Conservation (phyloP, 2,113 vertebrate species). For the Sylvietta virens region DNA sequence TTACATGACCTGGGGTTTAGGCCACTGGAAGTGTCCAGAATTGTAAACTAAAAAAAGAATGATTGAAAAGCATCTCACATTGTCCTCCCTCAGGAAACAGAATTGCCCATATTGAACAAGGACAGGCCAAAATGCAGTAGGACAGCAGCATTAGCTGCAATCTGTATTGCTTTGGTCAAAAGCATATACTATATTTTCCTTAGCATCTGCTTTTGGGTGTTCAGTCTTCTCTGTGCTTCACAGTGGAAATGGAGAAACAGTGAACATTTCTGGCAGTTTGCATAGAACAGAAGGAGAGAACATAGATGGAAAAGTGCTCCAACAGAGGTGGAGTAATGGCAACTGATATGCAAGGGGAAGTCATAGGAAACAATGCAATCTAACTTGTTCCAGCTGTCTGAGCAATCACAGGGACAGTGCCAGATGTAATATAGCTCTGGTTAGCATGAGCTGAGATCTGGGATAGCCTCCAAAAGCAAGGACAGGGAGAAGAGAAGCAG, state of each 20-base stretch:
- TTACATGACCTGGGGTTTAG: background rate
- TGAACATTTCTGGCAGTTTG: slow-evolving; percentile 3
- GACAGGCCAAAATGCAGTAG: background rate
- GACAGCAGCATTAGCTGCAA: background rate
- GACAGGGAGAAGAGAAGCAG: slow-evolving; percentile 48
- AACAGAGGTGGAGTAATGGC: slow-evolving; percentile 47
- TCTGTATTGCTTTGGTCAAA: background rate
- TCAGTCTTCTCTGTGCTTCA: background rate
- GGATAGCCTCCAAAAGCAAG: slow-evolving; percentile 52
- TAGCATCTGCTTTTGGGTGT: background rate
- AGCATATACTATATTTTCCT: background rate
- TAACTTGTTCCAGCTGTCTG: slow-evolving; percentile 65
- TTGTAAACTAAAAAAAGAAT: background rate
- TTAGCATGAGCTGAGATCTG: slow-evolving; percentile 38
- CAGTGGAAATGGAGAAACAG: background rate
- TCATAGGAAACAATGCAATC: slow-evolving; percentile 64
- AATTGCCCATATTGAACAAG: background rate
- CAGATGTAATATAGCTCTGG: slow-evolving; percentile 60
- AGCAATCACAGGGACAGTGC: slow-evolving; percentile 34
- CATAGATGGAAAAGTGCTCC: background rate
- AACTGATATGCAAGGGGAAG: slow-evolving; percentile 38
- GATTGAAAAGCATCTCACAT: background rate
- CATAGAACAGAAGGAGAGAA: slow-evolving; percentile 45
- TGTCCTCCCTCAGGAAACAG: background rate
- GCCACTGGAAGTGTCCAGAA: background rate